Percentiles rank a stretch among this genome's conserved stretches.
Evolutionary conservation across 2,797 vertebrate species (phyloP).

Genomic region (Chrosomus eos): DNA sequence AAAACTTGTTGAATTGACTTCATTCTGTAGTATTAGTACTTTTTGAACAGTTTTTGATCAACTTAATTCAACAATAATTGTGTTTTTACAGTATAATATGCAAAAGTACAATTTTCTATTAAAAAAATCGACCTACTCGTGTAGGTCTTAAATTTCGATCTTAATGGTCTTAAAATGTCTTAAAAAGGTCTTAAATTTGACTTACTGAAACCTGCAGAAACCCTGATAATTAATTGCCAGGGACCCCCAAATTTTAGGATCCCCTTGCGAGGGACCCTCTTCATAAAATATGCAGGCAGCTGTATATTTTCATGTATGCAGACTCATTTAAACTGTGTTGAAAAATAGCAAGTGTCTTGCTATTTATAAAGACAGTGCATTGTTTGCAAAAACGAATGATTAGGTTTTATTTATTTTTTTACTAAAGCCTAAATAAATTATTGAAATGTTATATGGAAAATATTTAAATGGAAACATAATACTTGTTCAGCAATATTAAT

Average conservation of each 20-base stretch:
- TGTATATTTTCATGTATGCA: background rate
- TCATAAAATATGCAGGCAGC: background rate
- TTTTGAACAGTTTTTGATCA: too few relatives aligned
- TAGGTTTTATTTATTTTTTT: background rate
- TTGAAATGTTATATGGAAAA: background rate
- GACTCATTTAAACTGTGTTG: background rate
- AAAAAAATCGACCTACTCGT: too few relatives aligned
- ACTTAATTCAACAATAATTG: too few relatives aligned
- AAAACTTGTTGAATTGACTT: too few relatives aligned
- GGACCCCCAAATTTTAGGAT: conserved; percentile 1
- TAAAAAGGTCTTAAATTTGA: too few relatives aligned
- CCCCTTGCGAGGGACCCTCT: background rate
- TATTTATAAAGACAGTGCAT: background rate
- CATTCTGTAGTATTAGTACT: too few relatives aligned
- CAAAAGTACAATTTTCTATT: too few relatives aligned
- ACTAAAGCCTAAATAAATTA: background rate
- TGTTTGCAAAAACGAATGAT: background rate
- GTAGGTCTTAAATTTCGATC: too few relatives aligned
- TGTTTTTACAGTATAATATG: too few relatives aligned
- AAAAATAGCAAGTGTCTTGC: background rate
- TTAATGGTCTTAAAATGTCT: too few relatives aligned
- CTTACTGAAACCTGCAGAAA: too few relatives aligned
- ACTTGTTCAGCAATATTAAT: background rate
- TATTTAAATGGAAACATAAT: background rate
- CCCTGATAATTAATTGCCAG: background rate